Evolutionary conservation across 2,797 vertebrate genomes (phyloP).

Genomic region (Lacerta bilineata): DNA sequence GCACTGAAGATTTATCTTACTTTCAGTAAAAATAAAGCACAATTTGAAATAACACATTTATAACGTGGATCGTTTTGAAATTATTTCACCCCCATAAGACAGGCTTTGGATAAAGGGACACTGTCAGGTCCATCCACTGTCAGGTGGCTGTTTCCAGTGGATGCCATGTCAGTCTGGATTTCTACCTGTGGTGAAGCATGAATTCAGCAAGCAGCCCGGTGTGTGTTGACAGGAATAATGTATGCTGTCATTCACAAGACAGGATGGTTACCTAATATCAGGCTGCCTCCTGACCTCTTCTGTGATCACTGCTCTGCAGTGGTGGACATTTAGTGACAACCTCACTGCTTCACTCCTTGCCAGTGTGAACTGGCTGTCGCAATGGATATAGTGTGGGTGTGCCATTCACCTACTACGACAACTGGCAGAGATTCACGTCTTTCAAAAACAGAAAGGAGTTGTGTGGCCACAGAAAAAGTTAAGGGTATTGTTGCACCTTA

Average conservation of each 20-base stretch:
- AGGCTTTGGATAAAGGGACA: neutral
- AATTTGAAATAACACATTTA: neutral
- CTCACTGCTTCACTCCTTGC: neutral
- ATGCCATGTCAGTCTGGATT: neutral
- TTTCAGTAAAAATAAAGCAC: conserved; percentile 20
- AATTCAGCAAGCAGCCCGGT: conserved; percentile 2
- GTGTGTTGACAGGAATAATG: neutral
- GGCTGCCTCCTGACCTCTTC: neutral
- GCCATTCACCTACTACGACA: neutral
- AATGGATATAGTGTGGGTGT: too few species aligned
- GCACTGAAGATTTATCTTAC: conserved; percentile 15
- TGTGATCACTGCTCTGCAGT: neutral
- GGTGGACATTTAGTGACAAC: neutral
- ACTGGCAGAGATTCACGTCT: neutral
- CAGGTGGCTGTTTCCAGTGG: neutral
- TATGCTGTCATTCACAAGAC: neutral
- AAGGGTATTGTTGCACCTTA: neutral
- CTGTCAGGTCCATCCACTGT: neutral
- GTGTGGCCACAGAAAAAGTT: neutral
- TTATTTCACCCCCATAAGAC: neutral
- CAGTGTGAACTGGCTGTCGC: neutral
- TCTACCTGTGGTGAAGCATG: neutral
- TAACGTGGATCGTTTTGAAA: neutral
- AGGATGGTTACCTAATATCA: neutral
- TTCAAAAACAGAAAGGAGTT: neutral